These are phyloP conservation scores for Saccopteryx bilineata DNA, from an alignment of 2,113 vertebrate genomes.

Conservation along the genomic window DNA sequence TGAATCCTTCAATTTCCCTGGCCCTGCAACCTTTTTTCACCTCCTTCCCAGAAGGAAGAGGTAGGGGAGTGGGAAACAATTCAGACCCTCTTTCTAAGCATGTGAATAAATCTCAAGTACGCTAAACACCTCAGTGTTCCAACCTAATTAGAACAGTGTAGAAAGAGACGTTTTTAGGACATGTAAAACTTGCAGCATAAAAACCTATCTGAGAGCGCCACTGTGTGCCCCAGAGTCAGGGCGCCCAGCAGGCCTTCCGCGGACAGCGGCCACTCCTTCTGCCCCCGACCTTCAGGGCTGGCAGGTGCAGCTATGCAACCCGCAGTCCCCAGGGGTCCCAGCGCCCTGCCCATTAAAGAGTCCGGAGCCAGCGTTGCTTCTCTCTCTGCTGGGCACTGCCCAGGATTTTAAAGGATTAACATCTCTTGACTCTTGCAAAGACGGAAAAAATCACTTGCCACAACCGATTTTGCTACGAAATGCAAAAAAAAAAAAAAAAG, in stretches of 20 bases:
- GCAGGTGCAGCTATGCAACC: background rate
- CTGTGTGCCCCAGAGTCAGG: background rate
- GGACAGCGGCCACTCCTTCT: background rate
- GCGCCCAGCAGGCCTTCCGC: background rate
- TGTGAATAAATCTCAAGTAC: conserved; percentile 79
- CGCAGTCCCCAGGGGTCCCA: background rate
- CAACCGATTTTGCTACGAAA: conserved; percentile 3
- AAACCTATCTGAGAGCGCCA: conserved; percentile 41
- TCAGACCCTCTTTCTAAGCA: conserved; percentile 56
- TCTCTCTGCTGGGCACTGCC: conserved; percentile 44
- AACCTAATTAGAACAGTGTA: conserved; percentile 70
- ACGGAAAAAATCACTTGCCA: conserved; percentile 9
- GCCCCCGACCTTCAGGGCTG: background rate
- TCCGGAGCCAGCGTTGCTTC: background rate
- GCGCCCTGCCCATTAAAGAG: background rate
- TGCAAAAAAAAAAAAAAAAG: background rate
- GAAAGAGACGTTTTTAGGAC: conserved; percentile 52
- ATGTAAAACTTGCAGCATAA: conserved; percentile 46
- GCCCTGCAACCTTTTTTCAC: conserved; percentile 12
- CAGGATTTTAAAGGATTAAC: conserved; percentile 36
- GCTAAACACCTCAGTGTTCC: conserved; percentile 58
- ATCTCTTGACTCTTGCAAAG: conserved; percentile 20
- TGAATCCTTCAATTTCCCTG: background rate
- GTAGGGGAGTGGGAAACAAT: conserved; percentile 22
- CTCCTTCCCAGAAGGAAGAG: background rate